These are phyloP conservation scores for Rhincodon typus DNA, from an alignment of 2,797 vertebrate species.

Conservation along the genomic window DNA sequence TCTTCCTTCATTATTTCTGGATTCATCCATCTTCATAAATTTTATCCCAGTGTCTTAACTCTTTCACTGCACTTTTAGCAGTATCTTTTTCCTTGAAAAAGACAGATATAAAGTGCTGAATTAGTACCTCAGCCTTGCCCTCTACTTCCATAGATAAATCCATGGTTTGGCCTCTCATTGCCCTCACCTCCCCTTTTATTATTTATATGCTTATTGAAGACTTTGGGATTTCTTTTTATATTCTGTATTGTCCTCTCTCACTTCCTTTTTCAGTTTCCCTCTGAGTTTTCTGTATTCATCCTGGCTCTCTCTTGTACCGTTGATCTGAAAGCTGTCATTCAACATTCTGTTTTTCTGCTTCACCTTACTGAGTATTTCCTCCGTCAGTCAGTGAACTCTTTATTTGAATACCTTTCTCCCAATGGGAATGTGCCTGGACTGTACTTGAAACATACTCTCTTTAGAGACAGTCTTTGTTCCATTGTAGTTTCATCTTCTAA, in stretches of 20 bases:
- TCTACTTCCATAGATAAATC: background rate
- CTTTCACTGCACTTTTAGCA: background rate
- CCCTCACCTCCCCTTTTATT: background rate
- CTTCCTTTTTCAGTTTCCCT: background rate
- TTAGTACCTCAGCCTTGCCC: background rate
- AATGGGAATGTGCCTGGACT: background rate
- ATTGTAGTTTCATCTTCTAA: background rate
- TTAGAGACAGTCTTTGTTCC: too few relatives aligned
- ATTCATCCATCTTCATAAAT: background rate
- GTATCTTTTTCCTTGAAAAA: background rate
- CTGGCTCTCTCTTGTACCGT: background rate
- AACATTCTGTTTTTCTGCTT: background rate
- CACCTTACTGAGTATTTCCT: background rate
- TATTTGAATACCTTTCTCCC: background rate
- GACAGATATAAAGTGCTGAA: background rate
- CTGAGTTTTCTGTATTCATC: background rate
- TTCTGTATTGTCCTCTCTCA: background rate
- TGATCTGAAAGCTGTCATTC: too few relatives aligned
- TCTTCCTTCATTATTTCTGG: background rate
- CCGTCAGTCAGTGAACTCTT: background rate
- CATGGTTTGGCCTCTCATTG: background rate
- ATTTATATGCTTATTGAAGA: background rate
- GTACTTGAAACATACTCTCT: background rate
- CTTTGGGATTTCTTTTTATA: background rate
- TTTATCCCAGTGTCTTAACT: background rate